phyloP scores from a whole-genome alignment of 2,797 vertebrate species.

The Darevskia mixta region DNA sequence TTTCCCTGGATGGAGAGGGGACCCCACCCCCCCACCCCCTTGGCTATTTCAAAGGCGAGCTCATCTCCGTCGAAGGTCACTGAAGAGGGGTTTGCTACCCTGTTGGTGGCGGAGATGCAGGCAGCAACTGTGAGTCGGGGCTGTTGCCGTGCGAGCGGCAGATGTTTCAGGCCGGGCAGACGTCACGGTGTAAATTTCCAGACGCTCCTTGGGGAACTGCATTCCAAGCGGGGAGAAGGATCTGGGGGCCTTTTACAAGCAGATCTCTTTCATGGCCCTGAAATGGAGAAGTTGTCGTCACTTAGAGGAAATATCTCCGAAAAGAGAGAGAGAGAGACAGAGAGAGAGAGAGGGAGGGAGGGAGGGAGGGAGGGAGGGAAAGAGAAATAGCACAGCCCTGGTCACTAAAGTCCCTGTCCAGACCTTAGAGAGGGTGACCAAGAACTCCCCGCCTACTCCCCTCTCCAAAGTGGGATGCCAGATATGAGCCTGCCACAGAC shows the following conservation, averaged over 20 bases:
- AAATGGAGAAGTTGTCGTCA: constrained; percentile 36
- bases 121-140: accelerated
- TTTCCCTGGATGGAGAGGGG: neutral
- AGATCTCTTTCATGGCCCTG: constrained; percentile 31
- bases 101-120: neutral
- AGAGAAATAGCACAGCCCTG: neutral
- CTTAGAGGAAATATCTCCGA: neutral
- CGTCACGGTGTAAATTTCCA: constrained; percentile 76
- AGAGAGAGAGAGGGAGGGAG: neutral
- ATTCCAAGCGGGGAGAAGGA: constrained; percentile 42
- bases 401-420: neutral
- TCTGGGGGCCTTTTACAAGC: constrained; percentile 24
- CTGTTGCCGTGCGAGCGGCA: constrained; percentile 41
- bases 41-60: neutral
- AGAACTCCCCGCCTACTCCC: neutral
- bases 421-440: neutral
- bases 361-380: too few relatives aligned
- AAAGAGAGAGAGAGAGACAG: neutral
- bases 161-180: constrained; percentile 71
- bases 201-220: constrained; percentile 64
- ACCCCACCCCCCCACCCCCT: neutral
- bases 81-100: neutral
- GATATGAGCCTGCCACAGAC: neutral
- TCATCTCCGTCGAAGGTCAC: constrained; percentile 1
- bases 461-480: neutral